phyloP scores from a whole-genome alignment of 2,797 vertebrate genomes.

The Eospalax fontanierii region DNA sequence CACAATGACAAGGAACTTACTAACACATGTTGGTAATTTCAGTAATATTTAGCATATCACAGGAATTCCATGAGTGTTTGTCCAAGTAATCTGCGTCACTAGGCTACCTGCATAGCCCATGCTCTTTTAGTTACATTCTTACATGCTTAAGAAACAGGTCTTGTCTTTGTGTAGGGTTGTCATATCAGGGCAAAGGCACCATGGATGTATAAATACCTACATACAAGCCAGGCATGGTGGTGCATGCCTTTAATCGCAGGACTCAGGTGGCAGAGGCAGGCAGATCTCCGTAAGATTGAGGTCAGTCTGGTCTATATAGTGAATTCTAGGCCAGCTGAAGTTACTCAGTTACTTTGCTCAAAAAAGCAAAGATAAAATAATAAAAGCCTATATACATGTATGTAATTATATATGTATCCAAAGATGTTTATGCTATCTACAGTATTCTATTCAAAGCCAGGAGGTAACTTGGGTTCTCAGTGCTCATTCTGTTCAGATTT shows the following conservation, averaged over 20 bases:
- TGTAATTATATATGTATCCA: background rate
- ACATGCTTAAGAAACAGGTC: constrained; percentile 4
- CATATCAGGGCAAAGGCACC: background rate
- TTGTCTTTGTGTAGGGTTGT: background rate
- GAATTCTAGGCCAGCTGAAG: too few species aligned
- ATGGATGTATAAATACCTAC: too few species aligned
- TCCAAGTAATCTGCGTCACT: background rate
- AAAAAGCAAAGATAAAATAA: too few species aligned
- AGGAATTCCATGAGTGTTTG: background rate
- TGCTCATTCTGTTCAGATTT: background rate
- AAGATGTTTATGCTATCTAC: background rate
- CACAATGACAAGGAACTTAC: background rate
- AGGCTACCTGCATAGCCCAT: background rate
- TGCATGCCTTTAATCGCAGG: too few species aligned
- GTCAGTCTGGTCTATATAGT: too few species aligned
- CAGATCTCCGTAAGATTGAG: too few species aligned
- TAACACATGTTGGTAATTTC: background rate
- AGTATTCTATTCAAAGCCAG: constrained; percentile 22
- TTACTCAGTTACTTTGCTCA: too few species aligned
- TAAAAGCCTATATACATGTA: too few species aligned
- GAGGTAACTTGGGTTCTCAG: constrained; percentile 58
- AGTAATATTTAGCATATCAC: background rate
- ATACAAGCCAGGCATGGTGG: too few species aligned
- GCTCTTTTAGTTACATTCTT: background rate
- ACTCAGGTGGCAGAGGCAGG: too few species aligned